Percentiles rank a stretch among this genome's conserved stretches.
These are phyloP conservation scores for Heliconius sara DNA, from an alignment of 2,888 invertebrate species.

Conservation along the genomic window DNA sequence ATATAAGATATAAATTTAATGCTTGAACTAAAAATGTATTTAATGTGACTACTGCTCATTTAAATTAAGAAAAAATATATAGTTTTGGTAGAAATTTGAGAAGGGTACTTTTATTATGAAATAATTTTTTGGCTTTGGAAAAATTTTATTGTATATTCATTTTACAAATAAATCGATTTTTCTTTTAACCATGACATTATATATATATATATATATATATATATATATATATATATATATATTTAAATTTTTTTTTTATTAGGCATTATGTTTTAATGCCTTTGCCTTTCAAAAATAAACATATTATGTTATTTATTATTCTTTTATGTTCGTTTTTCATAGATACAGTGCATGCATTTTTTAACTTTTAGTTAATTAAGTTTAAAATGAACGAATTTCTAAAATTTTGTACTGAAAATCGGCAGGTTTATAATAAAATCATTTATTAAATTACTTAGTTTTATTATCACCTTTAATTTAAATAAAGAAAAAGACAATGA, in stretches of 20 bases:
- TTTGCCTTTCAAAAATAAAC: neutral
- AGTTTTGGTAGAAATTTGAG: neutral
- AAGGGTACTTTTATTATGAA: neutral
- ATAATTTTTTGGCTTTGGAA: neutral
- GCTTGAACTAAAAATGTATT: slow-evolving; percentile 10
- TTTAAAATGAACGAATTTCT: neutral
- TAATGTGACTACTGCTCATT: slow-evolving; percentile 22
- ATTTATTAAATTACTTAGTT: slow-evolving; percentile 3
- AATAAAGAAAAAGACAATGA: too few relatives aligned
- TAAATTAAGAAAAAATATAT: slow-evolving; percentile 14
- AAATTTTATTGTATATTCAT: neutral
- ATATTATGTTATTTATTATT: neutral
- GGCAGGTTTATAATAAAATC: slow-evolving; percentile 31
- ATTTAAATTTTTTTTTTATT: neutral
- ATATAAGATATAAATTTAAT: neutral
- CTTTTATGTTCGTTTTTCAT: neutral
- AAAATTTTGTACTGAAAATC: slow-evolving; percentile 24
- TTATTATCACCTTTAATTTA: neutral
- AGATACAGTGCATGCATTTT: slow-evolving; percentile 26
- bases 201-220: too few relatives aligned
- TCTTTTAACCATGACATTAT: neutral
- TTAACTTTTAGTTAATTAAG: slow-evolving; percentile 6
- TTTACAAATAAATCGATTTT: neutral
- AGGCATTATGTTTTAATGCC: neutral
- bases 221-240: too few relatives aligned